Evolutionary conservation across 2,113 vertebrate species (phyloP).

Genomic region (Calidris pugnax): DNA sequence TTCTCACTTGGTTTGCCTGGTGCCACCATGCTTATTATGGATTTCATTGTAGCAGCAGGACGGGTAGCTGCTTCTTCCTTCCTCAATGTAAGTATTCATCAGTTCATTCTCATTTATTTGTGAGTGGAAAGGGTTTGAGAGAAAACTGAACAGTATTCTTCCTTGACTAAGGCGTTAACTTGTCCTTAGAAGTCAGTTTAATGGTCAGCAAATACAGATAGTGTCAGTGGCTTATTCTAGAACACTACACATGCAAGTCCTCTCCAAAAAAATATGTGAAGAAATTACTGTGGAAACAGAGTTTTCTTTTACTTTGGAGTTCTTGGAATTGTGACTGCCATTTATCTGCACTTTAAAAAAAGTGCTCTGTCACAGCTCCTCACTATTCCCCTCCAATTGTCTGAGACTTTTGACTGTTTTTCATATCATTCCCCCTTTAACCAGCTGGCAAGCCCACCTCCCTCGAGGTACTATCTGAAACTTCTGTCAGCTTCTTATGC

Average conservation of each 20-base stretch:
- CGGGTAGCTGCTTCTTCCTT: conserved; percentile 94
- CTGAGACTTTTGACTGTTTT: neutral
- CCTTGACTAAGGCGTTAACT: neutral
- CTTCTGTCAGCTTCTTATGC: neutral
- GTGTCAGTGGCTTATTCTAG: neutral
- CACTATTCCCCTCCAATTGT: neutral
- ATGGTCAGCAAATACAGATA: neutral
- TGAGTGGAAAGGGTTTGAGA: neutral
- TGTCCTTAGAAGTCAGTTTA: neutral
- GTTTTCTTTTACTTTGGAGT: neutral
- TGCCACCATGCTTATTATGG: conserved; percentile 96
- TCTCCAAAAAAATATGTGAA: neutral
- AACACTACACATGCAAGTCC: neutral
- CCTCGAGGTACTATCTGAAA: neutral
- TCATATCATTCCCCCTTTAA: neutral
- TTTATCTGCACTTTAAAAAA: neutral
- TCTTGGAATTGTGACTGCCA: neutral
- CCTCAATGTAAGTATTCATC: conserved; percentile 87
- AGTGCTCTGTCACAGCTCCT: neutral
- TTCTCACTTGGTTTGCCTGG: conserved; percentile 96
- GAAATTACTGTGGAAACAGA: neutral
- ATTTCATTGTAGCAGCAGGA: conserved; percentile 95
- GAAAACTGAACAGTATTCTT: neutral
- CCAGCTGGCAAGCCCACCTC: neutral
- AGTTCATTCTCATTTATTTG: neutral